Evolutionary conservation across 2,888 invertebrate genomes (phyloP).

Genomic region (Drosophila multiciliata): DNA sequence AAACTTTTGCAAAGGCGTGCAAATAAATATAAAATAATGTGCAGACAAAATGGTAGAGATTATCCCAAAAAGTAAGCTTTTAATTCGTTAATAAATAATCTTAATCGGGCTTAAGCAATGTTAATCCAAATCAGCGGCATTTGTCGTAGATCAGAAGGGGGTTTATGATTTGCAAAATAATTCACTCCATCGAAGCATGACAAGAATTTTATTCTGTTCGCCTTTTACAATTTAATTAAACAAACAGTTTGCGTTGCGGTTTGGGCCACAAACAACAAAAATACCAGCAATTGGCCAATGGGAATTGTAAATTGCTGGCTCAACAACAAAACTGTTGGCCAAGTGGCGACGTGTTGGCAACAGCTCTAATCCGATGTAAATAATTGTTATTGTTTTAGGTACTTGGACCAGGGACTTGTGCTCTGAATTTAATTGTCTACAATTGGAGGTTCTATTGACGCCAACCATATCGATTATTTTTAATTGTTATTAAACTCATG

Average conservation of each 20-base stretch:
- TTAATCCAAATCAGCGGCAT: constrained; percentile 70
- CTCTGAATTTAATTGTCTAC: constrained; percentile 61
- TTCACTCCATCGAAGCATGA: constrained; percentile 23
- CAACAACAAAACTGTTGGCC: constrained; percentile 60
- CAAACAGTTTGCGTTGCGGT: constrained; percentile 70
- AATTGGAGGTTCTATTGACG: constrained; percentile 26
- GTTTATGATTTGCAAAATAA: constrained; percentile 33
- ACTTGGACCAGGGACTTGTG: constrained; percentile 20
- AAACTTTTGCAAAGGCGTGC: constrained; percentile 33
- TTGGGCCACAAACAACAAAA: constrained; percentile 27
- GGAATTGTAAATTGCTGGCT: constrained; percentile 74
- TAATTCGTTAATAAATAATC: constrained; percentile 46
- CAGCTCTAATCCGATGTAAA: constrained; percentile 76
- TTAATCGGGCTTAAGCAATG: constrained; percentile 56
- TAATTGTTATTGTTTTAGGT: constrained; percentile 78
- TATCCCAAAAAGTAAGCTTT: constrained; percentile 14
- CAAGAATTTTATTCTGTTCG: constrained; percentile 23
- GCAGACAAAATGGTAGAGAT: constrained; percentile 57
- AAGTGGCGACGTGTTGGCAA: constrained; percentile 75
- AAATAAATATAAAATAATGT: constrained; percentile 65
- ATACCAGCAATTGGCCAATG: constrained; percentile 49
- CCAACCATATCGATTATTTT: constrained; percentile 59
- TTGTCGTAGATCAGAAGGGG: background rate
- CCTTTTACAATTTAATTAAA: constrained; percentile 76
- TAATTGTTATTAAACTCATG: constrained; percentile 55